These are phyloP conservation scores for Drosophila pseudotakahashii DNA, from an alignment of 2,888 invertebrate genomes.

Conservation along the genomic window DNA sequence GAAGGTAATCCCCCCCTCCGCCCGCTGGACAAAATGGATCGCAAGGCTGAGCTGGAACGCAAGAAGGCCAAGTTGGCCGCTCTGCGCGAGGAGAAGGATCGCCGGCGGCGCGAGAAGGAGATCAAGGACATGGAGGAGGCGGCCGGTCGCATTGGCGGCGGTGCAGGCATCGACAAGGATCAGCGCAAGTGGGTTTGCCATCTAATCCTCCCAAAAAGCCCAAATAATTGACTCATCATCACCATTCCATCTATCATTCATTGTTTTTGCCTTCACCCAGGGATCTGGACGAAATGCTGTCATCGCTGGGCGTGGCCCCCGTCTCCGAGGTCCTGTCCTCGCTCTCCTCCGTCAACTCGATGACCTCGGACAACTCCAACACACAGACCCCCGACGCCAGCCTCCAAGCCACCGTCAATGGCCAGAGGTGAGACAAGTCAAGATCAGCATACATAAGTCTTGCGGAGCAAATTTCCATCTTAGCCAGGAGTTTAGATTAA, in stretches of 20 bases:
- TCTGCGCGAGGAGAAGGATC: constrained; percentile 94
- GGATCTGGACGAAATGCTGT: constrained; percentile 94
- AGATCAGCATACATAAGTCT: neutral
- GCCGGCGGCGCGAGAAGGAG: constrained; percentile 93
- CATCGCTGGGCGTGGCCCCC: constrained; percentile 93
- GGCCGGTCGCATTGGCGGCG: constrained; percentile 84
- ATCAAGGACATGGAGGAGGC: constrained; percentile 93
- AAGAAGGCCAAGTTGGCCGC: constrained; percentile 96
- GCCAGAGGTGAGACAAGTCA: constrained; percentile 71
- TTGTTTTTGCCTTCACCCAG: constrained; percentile 73
- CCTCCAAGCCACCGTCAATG: constrained; percentile 87
- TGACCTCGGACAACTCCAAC: constrained; percentile 91
- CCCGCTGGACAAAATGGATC: constrained; percentile 85
- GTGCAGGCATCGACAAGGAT: constrained; percentile 83
- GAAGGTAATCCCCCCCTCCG: neutral
- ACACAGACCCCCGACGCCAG: constrained; percentile 92
- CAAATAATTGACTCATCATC: too few species aligned
- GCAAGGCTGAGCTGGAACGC: constrained; percentile 95
- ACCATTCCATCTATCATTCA: neutral
- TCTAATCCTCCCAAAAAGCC: too few species aligned
- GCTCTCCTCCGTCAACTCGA: constrained; percentile 91
- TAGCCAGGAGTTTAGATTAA: neutral
- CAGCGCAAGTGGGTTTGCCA: constrained; percentile 80
- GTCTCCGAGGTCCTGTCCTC: constrained; percentile 94
- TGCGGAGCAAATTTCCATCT: neutral